Percentiles rank a stretch among this genome's conserved stretches.
Evolutionary conservation across 2,888 invertebrate species (phyloP).

Genomic region (Chloromyia formosa): DNA sequence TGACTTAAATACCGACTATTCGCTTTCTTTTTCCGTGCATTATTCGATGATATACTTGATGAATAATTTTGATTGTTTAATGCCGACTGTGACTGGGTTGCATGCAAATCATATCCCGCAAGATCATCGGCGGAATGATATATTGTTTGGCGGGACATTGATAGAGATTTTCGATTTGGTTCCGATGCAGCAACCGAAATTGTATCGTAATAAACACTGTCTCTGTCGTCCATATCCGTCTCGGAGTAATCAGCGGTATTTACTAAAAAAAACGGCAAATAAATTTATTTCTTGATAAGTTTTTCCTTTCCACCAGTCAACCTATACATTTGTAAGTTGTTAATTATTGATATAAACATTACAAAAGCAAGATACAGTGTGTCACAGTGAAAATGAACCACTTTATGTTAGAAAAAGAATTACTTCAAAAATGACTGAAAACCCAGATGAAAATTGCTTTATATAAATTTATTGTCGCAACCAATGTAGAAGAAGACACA

Average conservation of each 20-base stretch:
- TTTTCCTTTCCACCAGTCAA: too few species aligned
- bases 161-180: slow-evolving; percentile 64
- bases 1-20: slow-evolving; percentile 57
- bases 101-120: slow-evolving; percentile 57
- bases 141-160: slow-evolving; percentile 69
- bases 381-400: too few species aligned
- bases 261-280: slow-evolving; percentile 55
- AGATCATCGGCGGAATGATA: slow-evolving; percentile 70
- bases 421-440: too few species aligned
- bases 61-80: slow-evolving; percentile 19
- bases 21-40: slow-evolving; percentile 44
- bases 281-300: too few species aligned
- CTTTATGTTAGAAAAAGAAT: too few species aligned
- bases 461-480: too few species aligned
- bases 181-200: slow-evolving; percentile 62
- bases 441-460: too few species aligned
- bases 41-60: background rate
- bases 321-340: too few species aligned
- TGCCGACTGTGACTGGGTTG: slow-evolving; percentile 25
- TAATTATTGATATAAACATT: too few species aligned
- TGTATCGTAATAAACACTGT: slow-evolving; percentile 63
- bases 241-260: slow-evolving; percentile 63
- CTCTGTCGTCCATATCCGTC: slow-evolving; percentile 62
- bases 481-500: too few species aligned
- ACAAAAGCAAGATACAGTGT: too few species aligned